phyloP scores from a whole-genome alignment of 2,113 vertebrate species.

The Gymnarchus niloticus region DNA sequence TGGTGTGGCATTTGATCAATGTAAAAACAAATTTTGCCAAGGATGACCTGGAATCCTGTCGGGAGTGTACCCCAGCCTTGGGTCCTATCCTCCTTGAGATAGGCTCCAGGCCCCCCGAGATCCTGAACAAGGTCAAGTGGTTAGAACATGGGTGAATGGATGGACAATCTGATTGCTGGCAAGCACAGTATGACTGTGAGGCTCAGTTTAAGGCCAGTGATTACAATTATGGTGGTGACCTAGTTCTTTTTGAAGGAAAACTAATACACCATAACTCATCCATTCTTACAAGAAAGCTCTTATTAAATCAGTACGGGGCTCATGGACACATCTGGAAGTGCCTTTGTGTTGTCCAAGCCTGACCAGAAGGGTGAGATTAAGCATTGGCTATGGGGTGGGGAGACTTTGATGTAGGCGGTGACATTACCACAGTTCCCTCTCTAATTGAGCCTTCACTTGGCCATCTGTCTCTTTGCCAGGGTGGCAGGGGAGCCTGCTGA shows the following conservation, averaged over 20 bases:
- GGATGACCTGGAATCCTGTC: no score
- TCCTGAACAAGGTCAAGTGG: no score
- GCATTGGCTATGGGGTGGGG: neutral
- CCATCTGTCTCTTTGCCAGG: neutral
- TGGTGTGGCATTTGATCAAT: neutral
- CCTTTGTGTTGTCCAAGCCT: neutral
- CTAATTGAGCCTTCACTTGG: constrained; percentile 18
- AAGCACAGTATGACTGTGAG: neutral
- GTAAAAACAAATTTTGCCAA: no score
- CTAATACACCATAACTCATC: neutral
- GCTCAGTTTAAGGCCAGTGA: neutral
- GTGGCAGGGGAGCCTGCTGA: constrained; percentile 27
- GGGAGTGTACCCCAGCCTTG: no score
- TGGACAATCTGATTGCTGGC: no score
- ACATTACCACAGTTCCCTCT: constrained; percentile 1
- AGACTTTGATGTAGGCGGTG: neutral
- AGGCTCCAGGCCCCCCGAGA: no score
- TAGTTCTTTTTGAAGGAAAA: neutral
- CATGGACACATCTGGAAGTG: neutral
- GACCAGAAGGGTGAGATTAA: neutral
- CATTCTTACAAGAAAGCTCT: neutral
- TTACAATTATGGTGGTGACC: neutral
- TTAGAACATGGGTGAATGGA: no score
- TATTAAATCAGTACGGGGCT: neutral
- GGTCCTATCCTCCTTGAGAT: no score